These are phyloP conservation scores for Hypomecis punctinalis DNA, from an alignment of 2,888 invertebrate species.

Conservation along the genomic window DNA sequence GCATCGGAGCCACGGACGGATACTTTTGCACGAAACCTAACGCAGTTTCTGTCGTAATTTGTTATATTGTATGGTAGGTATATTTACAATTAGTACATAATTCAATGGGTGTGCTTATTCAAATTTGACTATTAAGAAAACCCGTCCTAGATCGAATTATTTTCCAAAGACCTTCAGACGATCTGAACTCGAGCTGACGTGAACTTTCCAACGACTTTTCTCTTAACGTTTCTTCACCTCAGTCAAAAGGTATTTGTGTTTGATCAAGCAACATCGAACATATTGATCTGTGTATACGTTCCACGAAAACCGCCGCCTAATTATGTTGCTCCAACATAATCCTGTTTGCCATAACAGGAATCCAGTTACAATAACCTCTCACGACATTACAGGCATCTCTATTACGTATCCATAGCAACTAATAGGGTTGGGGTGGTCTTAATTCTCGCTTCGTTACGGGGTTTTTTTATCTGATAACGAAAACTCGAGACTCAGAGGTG, in stretches of 20 bases:
- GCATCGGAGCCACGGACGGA: no score
- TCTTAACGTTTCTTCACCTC: no score
- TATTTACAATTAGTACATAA: no score
- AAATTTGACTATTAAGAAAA: no score
- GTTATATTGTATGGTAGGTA: no score
- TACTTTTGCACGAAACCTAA: no score
- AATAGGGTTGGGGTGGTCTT: constrained; percentile 35
- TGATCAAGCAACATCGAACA: constrained; percentile 16
- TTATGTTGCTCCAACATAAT: constrained; percentile 41
- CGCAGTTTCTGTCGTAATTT: no score
- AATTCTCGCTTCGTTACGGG: constrained; percentile 47
- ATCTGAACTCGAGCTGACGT: no score
- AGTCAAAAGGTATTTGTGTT: not conserved
- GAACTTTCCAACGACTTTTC: no score
- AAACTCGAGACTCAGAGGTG: constrained; percentile 52
- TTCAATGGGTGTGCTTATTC: no score
- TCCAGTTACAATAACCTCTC: constrained; percentile 39
- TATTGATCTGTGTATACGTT: constrained; percentile 36
- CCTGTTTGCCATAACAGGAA: constrained; percentile 33
- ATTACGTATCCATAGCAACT: constrained; percentile 26
- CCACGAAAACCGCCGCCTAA: constrained; percentile 42
- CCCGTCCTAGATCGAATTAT: no score
- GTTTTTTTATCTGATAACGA: constrained; percentile 50
- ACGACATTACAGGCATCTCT: constrained; percentile 18
- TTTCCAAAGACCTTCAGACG: no score